Conservation (phyloP, 2,797 vertebrate species). For the Semaprochilodus insignis region DNA sequence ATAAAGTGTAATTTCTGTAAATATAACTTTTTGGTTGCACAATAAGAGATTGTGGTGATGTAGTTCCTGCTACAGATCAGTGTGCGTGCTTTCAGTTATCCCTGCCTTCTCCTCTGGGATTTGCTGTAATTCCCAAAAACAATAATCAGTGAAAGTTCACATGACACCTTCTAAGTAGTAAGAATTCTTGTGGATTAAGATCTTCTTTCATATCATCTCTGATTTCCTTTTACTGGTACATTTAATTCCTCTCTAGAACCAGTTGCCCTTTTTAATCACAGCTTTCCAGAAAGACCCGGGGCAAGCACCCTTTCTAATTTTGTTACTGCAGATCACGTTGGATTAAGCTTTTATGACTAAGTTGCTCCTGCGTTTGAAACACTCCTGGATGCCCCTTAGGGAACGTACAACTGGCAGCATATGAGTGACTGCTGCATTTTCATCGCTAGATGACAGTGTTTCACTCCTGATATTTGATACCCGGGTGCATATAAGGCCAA, state of each 20-base stretch:
- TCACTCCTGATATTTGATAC: constrained; percentile 27
- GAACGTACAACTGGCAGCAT: constrained; percentile 19
- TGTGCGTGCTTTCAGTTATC: background rate
- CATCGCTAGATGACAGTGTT: constrained; percentile 69
- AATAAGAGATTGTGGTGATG: background rate
- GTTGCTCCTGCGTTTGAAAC: constrained; percentile 23
- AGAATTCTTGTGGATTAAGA: background rate
- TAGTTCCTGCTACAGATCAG: constrained; percentile 7
- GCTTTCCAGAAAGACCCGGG: constrained; percentile 6
- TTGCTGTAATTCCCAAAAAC: background rate
- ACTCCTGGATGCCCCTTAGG: constrained; percentile 26
- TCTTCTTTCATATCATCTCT: background rate
- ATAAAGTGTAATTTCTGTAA: background rate
- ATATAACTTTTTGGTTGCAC: background rate
- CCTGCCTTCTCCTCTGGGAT: constrained; percentile 6
- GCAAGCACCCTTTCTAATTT: constrained; percentile 28
- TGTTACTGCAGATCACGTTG: constrained; percentile 24
- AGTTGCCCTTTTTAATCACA: constrained; percentile 34
- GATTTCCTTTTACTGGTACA: constrained; percentile 7
- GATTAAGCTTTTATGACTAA: constrained; percentile 34
- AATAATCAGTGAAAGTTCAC: constrained; percentile 19
- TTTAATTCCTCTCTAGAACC: constrained; percentile 1
- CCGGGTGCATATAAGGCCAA: constrained; percentile 69
- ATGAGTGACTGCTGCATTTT: constrained; percentile 36
- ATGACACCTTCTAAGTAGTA: constrained; percentile 2